These are phyloP conservation scores for Drosophila pseudoobscura DNA, from an alignment of 1,140 invertebrate genomes.

Conservation along the genomic window DNA sequence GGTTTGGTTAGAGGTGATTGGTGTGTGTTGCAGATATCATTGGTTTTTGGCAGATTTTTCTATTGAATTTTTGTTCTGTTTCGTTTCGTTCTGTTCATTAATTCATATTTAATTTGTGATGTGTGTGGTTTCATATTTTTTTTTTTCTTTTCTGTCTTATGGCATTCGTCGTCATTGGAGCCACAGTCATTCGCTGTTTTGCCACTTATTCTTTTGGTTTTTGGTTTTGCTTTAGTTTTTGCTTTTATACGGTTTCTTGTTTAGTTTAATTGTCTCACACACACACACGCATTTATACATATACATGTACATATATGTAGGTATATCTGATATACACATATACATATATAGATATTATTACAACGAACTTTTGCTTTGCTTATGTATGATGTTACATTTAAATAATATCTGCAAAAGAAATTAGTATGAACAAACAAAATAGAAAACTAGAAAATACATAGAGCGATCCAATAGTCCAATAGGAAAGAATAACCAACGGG, in stretches of 20 bases:
- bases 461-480: slow-evolving; percentile 30
- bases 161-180: too few relatives aligned
- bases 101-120: too few relatives aligned
- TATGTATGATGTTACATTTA: slow-evolving; percentile 71
- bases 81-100: slow-evolving; percentile 2
- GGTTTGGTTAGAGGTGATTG: slow-evolving; percentile 14
- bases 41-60: neutral
- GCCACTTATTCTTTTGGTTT: neutral
- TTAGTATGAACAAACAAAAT: slow-evolving; percentile 71
- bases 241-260: neutral
- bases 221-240: slow-evolving; percentile 2
- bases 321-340: slow-evolving; percentile 17
- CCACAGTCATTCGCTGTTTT: too few relatives aligned
- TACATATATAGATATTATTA: slow-evolving; percentile 46
- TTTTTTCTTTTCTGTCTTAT: too few relatives aligned
- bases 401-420: slow-evolving; percentile 83
- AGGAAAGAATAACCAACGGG: slow-evolving; percentile 37
- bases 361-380: slow-evolving; percentile 32
- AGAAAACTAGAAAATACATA: slow-evolving; percentile 34
- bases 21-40: slow-evolving; percentile 16
- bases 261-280: slow-evolving; percentile 5
- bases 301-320: slow-evolving; percentile 17
- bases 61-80: slow-evolving; percentile 8
- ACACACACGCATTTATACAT: too few relatives aligned
- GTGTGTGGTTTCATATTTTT: too few relatives aligned